phyloP scores from a whole-genome alignment of 2,797 vertebrate species.

The Percopsis omiscomaycus region DNA sequence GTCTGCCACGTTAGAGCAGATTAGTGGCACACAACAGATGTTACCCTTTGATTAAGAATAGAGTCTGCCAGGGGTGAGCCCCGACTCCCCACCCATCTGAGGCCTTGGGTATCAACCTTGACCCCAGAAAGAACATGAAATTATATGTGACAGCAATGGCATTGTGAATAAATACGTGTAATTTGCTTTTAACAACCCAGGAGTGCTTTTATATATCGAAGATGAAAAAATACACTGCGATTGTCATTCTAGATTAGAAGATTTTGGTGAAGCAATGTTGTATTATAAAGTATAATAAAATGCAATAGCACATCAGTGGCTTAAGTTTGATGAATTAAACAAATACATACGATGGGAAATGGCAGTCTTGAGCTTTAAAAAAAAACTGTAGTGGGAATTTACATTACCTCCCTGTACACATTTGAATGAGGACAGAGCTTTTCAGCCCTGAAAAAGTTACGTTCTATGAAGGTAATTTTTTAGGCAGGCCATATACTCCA shows the following conservation, averaged over 20 bases:
- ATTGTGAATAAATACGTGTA: background rate
- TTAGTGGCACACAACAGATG: slow-evolving; percentile 78
- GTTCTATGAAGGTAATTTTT: background rate
- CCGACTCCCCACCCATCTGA: slow-evolving; percentile 56
- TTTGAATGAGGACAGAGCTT: background rate
- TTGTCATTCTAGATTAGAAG: background rate
- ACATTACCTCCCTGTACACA: background rate
- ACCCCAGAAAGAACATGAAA: slow-evolving; percentile 23
- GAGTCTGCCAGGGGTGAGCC: slow-evolving; percentile 72
- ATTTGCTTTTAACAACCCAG: no score
- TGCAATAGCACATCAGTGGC: no score
- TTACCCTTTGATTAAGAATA: slow-evolving; percentile 76
- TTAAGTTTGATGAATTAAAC: no score
- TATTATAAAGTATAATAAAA: background rate
- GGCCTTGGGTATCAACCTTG: slow-evolving; percentile 46
- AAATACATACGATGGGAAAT: no score
- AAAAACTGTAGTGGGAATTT: background rate
- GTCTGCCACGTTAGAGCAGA: slow-evolving; percentile 63
- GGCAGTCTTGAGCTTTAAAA: background rate
- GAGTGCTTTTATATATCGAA: background rate
- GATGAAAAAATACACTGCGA: background rate
- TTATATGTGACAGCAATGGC: slow-evolving; percentile 21
- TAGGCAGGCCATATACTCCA: background rate
- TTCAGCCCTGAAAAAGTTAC: background rate
- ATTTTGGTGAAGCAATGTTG: background rate